Conservation (phyloP, 2,113 vertebrate genomes). For the Chlamydotis undulata region DNA sequence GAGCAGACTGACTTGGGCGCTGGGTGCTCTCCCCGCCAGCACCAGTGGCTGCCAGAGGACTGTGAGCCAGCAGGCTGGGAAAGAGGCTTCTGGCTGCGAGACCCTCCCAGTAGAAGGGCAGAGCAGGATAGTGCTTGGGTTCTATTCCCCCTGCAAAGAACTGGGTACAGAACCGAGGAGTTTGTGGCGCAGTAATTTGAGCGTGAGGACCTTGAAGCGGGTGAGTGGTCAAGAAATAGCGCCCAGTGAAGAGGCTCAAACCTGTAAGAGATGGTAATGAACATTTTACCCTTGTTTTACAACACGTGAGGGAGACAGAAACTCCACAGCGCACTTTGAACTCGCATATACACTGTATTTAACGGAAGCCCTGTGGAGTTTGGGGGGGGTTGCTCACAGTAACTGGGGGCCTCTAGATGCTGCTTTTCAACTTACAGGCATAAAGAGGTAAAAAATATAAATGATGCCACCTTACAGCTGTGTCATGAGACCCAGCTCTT, state of each 20-base stretch:
- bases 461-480: not conserved
- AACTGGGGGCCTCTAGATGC: not conserved
- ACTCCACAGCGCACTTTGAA: not conserved
- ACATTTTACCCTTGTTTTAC: not conserved
- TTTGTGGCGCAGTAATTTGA: not conserved
- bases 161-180: not conserved
- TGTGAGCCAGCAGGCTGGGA: not conserved
- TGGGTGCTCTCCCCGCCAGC: accelerated
- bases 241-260: not conserved
- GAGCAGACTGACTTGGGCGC: accelerated
- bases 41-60: accelerated
- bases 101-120: not conserved
- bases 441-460: not conserved
- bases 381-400: not conserved
- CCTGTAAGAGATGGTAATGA: not conserved
- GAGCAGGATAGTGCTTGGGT: not conserved
- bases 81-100: not conserved
- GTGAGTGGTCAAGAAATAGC: not conserved
- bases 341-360: accelerated
- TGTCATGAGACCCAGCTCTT: not conserved
- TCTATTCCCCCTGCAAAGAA: not conserved
- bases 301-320: too few relatives aligned
- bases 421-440: not conserved
- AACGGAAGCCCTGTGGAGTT: not conserved
- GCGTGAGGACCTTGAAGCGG: not conserved